Evolutionary conservation across 2,888 invertebrate genomes (phyloP).

Genomic region (Clusia tigrina): DNA sequence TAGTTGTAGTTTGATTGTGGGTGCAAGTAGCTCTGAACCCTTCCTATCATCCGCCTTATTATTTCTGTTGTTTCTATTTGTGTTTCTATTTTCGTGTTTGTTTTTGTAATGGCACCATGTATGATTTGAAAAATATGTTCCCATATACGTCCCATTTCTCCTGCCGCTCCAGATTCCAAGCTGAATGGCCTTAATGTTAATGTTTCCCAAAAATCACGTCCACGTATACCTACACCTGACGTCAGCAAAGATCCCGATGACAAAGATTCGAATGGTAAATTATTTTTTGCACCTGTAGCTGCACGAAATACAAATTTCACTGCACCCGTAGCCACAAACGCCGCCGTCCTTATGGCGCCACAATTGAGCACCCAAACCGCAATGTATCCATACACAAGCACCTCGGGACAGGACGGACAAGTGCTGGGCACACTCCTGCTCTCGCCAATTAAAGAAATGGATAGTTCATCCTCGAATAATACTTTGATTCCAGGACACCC

Average conservation of each 20-base stretch:
- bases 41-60: too few relatives aligned
- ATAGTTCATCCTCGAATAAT: slow-evolving; percentile 78
- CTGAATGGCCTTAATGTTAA: slow-evolving; percentile 70
- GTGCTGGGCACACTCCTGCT: slow-evolving; percentile 79
- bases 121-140: neutral
- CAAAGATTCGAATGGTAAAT: slow-evolving; percentile 69
- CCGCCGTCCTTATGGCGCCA: slow-evolving; percentile 75
- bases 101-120: neutral
- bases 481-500: slow-evolving; percentile 77
- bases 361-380: slow-evolving; percentile 67
- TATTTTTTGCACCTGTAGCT: slow-evolving; percentile 41
- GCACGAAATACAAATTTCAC: slow-evolving; percentile 61
- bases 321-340: slow-evolving; percentile 58
- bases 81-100: slow-evolving; percentile 31
- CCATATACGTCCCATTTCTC: neutral
- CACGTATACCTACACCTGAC: slow-evolving; percentile 89
- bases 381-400: slow-evolving; percentile 63
- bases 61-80: slow-evolving; percentile 13
- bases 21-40: neutral
- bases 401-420: slow-evolving; percentile 64
- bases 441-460: slow-evolving; percentile 85
- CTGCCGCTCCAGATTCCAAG: slow-evolving; percentile 66
- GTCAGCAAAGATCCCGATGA: slow-evolving; percentile 81
- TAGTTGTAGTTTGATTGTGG: neutral
- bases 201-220: slow-evolving; percentile 73